These are phyloP conservation scores for Lamprotornis superbus DNA, from an alignment of 2,113 vertebrate genomes.

Conservation along the genomic window DNA sequence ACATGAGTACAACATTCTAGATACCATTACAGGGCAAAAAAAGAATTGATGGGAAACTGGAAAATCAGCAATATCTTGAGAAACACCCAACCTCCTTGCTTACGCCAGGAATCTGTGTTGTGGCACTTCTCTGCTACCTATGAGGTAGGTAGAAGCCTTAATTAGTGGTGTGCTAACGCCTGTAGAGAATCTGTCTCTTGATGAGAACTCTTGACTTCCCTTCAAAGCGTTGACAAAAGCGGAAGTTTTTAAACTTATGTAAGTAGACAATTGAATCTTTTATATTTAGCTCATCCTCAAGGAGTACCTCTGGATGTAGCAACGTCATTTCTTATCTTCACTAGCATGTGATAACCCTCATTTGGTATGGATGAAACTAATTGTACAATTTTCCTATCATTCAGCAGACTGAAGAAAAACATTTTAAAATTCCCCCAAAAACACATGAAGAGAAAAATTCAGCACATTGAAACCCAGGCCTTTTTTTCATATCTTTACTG, in stretches of 20 bases:
- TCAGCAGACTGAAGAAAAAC: not conserved
- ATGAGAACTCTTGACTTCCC: not conserved
- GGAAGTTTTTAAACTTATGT: not conserved
- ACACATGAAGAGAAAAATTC: not conserved
- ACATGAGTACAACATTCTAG: not conserved
- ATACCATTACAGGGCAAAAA: not conserved
- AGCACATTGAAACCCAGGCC: fast-evolving
- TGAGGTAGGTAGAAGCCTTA: not conserved
- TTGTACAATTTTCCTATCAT: not conserved
- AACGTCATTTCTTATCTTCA: not conserved
- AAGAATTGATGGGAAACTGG: not conserved
- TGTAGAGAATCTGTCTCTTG: not conserved
- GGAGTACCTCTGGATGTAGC: not conserved
- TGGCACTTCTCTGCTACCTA: not conserved
- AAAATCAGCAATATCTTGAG: not conserved
- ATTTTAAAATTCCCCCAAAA: not conserved
- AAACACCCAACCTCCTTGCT: not conserved
- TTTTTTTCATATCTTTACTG: not conserved
- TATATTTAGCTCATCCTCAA: not conserved
- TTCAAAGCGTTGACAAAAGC: not conserved
- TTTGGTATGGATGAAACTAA: not conserved
- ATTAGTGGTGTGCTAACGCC: not conserved
- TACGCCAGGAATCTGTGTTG: not conserved
- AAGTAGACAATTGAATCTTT: not conserved
- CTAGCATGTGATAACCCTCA: not conserved